Conservation (phyloP, 2,113 vertebrate genomes). For the Phalacrocorax brasilianus region DNA sequence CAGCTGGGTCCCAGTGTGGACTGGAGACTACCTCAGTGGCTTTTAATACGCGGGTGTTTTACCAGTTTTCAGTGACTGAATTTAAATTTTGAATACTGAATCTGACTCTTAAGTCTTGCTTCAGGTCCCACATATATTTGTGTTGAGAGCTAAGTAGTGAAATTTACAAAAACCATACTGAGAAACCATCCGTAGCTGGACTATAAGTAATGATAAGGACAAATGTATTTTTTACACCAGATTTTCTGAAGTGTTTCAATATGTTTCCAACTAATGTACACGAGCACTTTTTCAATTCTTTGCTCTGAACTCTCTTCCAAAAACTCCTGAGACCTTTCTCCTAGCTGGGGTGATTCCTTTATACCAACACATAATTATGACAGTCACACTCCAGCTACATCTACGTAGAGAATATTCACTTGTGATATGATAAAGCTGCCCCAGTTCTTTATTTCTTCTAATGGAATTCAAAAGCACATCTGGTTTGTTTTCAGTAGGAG, state of each 20-base stretch:
- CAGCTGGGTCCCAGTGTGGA: accelerated
- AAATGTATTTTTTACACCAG: accelerated
- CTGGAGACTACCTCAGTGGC: not conserved
- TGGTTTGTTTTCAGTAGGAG: not conserved
- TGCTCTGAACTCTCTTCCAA: not conserved
- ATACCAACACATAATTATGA: not conserved
- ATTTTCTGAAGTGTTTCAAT: not conserved
- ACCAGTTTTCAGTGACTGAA: not conserved
- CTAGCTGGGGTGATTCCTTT: not conserved
- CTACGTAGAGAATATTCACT: not conserved
- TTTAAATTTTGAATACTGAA: not conserved
- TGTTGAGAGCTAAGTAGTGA: not conserved
- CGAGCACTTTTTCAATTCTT: not conserved
- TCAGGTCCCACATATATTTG: accelerated
- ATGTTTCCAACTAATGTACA: not conserved
- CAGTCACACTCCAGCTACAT: not conserved
- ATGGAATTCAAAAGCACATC: not conserved
- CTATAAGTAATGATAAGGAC: not conserved
- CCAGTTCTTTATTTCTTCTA: not conserved
- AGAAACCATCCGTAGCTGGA: not conserved
- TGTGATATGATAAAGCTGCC: not conserved
- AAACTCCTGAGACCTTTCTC: not conserved
- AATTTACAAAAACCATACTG: not conserved
- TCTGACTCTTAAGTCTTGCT: not conserved
- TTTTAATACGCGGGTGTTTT: not conserved